A percentile compares a stretch with the other conserved stretches of the same genome.
phyloP scores from a whole-genome alignment of 2,888 invertebrate genomes.

The Branchellion lobata region DNA sequence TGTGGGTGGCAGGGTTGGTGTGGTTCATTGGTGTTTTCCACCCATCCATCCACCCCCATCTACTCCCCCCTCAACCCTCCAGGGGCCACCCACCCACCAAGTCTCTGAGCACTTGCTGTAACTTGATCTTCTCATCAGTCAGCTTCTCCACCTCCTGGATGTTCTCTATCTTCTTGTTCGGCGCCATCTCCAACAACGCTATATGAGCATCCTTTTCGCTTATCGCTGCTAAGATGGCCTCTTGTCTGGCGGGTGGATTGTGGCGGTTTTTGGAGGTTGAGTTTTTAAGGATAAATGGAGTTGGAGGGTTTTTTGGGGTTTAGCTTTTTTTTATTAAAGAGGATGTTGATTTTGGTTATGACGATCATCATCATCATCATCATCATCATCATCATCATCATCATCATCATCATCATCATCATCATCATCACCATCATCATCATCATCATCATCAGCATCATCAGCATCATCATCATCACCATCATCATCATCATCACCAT shows the following conservation, averaged over 20 bases:
- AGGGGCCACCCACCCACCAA: constrained; percentile 54
- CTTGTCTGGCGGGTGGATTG: constrained; percentile 68
- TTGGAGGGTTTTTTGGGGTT: no score
- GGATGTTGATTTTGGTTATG: no score
- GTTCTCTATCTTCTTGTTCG: constrained; percentile 59
- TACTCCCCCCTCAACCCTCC: background rate
- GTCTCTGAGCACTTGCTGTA: constrained; percentile 64
- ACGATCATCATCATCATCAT: constrained; percentile 40
- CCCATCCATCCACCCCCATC: background rate
- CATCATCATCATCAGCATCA: no score
- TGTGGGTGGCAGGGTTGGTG: background rate
- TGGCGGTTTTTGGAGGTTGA: no score
- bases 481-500: constrained; percentile 48
- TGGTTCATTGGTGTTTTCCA: background rate
- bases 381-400: constrained; percentile 45
- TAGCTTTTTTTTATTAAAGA: no score
- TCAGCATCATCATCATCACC: no score
- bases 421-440: constrained; percentile 47
- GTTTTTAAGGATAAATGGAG: no score
- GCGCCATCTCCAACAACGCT: constrained; percentile 73
- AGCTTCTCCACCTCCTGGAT: constrained; percentile 69
- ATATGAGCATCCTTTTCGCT: constrained; percentile 86
- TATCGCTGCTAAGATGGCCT: constrained; percentile 78
- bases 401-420: constrained; percentile 46
- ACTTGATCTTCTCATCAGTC: constrained; percentile 71